Percentiles rank a stretch among this genome's conserved stretches.
Conservation (phyloP, 2,113 vertebrate species). For the Nibea coibor region DNA sequence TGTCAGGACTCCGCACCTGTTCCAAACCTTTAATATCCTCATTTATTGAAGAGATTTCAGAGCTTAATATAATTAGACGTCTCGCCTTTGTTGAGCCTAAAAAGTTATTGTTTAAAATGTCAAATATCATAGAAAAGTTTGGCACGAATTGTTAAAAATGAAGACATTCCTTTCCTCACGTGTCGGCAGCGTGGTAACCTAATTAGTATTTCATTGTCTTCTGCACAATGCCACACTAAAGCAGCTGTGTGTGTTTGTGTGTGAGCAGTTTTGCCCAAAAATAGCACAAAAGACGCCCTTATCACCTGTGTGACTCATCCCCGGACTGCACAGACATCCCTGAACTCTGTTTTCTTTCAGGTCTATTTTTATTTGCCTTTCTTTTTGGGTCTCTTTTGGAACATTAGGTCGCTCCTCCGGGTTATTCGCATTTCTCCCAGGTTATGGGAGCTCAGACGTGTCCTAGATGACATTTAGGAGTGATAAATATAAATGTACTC, state of each 20-base stretch:
- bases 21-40: neutral
- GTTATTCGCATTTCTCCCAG: conserved; percentile 28
- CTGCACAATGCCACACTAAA: neutral
- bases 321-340: conserved; percentile 4
- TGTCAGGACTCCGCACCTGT: conserved; percentile 29
- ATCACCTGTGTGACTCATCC: conserved; percentile 61
- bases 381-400: neutral
- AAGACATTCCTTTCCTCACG: neutral
- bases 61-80: neutral
- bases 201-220: conserved; percentile 19
- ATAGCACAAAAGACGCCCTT: conserved; percentile 13
- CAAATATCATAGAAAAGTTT: neutral
- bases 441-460: conserved; percentile 34
- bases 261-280: conserved; percentile 36
- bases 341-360: neutral
- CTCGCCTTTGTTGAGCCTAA: neutral
- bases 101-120: neutral
- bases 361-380: conserved; percentile 4
- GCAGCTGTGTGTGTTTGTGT: conserved; percentile 9
- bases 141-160: too few relatives aligned
- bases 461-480: conserved; percentile 38
- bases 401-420: conserved; percentile 14
- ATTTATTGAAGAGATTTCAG: neutral
- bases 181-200: conserved; percentile 20
- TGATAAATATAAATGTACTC: conserved; percentile 53